These are phyloP conservation scores for Eulemur rufifrons DNA, from an alignment of 2,113 vertebrate species.

Conservation along the genomic window DNA sequence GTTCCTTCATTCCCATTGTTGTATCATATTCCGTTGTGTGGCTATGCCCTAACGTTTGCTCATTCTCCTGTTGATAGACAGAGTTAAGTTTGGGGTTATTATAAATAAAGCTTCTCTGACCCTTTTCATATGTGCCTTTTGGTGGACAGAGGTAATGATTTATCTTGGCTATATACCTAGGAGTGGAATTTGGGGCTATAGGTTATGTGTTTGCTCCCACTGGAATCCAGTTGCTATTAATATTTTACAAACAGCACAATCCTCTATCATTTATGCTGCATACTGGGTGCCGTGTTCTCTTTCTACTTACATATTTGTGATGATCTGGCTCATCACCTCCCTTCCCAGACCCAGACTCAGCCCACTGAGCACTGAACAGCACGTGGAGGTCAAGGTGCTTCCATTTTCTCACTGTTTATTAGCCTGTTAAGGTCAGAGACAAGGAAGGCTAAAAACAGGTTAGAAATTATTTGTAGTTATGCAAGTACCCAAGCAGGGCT, in stretches of 20 bases:
- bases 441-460: background rate
- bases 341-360: background rate
- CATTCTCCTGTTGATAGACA: background rate
- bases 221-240: background rate
- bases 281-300: background rate
- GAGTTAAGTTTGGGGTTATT: background rate
- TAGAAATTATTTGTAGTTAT: background rate
- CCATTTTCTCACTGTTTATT: background rate
- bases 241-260: background rate
- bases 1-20: background rate
- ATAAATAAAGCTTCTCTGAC: background rate
- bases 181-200: background rate
- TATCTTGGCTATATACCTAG: background rate
- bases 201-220: background rate
- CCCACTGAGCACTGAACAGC: background rate
- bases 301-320: background rate
- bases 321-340: background rate
- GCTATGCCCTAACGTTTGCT: background rate
- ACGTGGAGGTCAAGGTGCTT: background rate
- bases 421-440: background rate
- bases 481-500: background rate
- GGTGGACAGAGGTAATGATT: background rate
- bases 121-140: background rate
- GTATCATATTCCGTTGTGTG: background rate
- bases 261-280: background rate